Percentiles rank a stretch among this genome's conserved stretches.
Conservation (phyloP, 2,888 invertebrate species). For the Euphydryas editha region DNA sequence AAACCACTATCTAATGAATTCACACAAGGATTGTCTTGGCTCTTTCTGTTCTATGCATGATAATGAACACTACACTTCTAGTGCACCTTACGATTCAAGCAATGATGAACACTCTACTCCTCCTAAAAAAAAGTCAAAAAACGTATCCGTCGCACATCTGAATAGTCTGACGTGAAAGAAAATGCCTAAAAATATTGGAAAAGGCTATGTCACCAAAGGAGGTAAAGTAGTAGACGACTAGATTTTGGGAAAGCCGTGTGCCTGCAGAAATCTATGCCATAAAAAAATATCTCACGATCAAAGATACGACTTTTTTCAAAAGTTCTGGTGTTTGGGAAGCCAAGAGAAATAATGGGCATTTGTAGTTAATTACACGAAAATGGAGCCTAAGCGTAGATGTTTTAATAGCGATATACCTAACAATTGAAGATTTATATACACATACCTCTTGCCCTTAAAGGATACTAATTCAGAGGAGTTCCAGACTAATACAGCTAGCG, state of each 20-base stretch:
- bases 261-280: conserved; percentile 6
- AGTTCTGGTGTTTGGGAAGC: conserved; percentile 15
- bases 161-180: conserved; percentile 19
- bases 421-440: neutral
- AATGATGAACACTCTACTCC: neutral
- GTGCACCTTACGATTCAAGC: neutral
- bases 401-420: neutral
- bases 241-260: conserved; percentile 6
- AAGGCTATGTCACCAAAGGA: conserved; percentile 13
- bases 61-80: too few relatives aligned
- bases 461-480: neutral
- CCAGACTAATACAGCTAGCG: neutral
- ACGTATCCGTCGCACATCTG: neutral
- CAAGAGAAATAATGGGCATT: conserved; percentile 9
- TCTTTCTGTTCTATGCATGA: neutral
- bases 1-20: neutral
- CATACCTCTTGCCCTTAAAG: neutral
- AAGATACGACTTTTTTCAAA: conserved; percentile 14
- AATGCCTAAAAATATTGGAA: conserved; percentile 15
- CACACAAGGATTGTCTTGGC: neutral
- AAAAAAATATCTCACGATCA: conserved; percentile 17
- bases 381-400: neutral
- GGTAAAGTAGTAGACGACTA: conserved; percentile 16
- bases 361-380: neutral
- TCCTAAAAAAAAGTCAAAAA: neutral